Base-by-base conservation (phyloP, 1,140 invertebrate genomes). In the Spodoptera frugiperda region DNA sequence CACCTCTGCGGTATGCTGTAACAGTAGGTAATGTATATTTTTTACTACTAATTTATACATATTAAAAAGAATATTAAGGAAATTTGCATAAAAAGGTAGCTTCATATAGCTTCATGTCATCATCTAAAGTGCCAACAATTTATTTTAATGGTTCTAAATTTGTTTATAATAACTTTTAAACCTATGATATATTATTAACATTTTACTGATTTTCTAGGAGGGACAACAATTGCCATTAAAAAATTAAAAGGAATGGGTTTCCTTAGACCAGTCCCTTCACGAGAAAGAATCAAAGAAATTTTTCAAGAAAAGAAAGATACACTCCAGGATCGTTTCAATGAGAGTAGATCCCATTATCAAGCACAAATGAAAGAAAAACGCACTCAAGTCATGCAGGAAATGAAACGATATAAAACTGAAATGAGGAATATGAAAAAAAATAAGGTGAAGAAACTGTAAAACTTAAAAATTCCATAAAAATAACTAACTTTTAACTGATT, bases 1-100 rank as follows among this genome's bases (percentile, higher is more conserved):
- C 98, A 19, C 98, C 98, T 1, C 85, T 97, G 14, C 95, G 98
- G 82, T 99, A 99, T 94, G 97, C 97, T 2, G 96, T 99, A 0
- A 99, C 98, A 30, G 84, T 99, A 82, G 97, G 96, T 97, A 95
- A 95, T 73, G 46, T 68, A 19, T 12, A 44, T 25, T 5, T 14
- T 55, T 15, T 15, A 19, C n/a, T 17, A 44, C 30, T 21, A 55
- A 14, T 17, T n/a, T 17, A 63, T 14, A n/a, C 12, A 48, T 1
- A 17, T 14, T 15, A 19, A 3, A 1, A 19, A 14, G 1, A 11
- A 1, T 9, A 11, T 17, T 33, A 25, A 49, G 21, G 33, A 44
- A 67, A 49, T 19, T 67, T 49, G 11, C 33, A 39, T 39, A 4
- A 8, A 39, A 39, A 39, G 33, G 33, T 39, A 39, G 5, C 8